These are phyloP conservation scores for Nixonia krombeini DNA, from an alignment of 1,140 invertebrate genomes.

Conservation along the genomic window DNA sequence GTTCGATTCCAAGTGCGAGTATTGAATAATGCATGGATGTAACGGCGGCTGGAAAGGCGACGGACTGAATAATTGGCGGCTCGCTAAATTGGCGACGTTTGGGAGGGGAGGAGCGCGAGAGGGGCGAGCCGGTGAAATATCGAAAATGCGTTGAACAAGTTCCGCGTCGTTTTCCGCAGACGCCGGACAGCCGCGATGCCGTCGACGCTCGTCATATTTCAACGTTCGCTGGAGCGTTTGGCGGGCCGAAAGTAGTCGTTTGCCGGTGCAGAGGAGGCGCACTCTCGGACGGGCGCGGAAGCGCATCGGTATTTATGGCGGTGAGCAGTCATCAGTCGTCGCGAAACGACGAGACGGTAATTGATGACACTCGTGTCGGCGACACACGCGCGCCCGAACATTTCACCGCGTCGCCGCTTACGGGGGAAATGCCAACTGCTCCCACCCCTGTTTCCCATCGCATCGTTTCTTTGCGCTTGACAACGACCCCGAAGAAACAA, in stretches of 20 bases:
- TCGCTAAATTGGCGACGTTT: conserved; percentile 26
- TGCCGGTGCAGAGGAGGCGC: too few species aligned
- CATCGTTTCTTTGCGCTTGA: too few species aligned
- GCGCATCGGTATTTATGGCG: conserved; percentile 30
- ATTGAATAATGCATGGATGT: conserved; percentile 37
- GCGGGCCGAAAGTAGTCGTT: too few species aligned
- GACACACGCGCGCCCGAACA: conserved; percentile 9
- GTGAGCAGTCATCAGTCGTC: conserved; percentile 29
- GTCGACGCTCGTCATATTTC: conserved; percentile 14
- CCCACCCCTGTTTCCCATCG: too few species aligned
- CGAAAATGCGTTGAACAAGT: too few species aligned
- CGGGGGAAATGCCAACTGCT: too few species aligned
- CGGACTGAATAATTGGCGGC: conserved; percentile 36
- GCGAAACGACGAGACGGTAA: conserved; percentile 38
- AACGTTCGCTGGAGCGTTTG: too few species aligned
- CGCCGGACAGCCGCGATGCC: too few species aligned
- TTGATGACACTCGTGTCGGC: conserved; percentile 39
- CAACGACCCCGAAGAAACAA: too few species aligned
- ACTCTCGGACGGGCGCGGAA: conserved; percentile 21
- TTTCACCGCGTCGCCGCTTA: too few species aligned
- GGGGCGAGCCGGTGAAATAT: too few species aligned
- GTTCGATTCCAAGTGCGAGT: conserved; percentile 40
- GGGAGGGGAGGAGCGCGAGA: neutral
- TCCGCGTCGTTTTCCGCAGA: too few species aligned
- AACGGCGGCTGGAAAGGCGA: conserved; percentile 27